These are phyloP conservation scores for Ispidina picta DNA, from an alignment of 2,797 vertebrate genomes.

Conservation along the genomic window DNA sequence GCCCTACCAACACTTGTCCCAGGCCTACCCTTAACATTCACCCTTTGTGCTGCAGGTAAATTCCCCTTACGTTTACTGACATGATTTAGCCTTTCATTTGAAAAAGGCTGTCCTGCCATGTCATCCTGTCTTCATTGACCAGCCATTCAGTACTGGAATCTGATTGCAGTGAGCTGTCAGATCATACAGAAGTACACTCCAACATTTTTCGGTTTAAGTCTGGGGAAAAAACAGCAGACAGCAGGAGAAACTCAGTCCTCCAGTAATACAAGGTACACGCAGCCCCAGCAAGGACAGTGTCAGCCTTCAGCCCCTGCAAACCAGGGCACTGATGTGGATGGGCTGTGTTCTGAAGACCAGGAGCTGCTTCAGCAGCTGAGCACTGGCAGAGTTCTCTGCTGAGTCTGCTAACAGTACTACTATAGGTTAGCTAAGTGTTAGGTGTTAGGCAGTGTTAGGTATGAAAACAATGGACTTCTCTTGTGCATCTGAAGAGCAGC, in stretches of 20 bases:
- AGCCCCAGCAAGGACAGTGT: background rate
- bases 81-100: background rate
- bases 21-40: background rate
- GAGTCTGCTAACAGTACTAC: background rate
- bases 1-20: background rate
- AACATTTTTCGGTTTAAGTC: background rate
- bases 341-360: background rate
- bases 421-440: no score
- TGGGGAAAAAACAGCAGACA: background rate
- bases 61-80: background rate
- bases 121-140: background rate
- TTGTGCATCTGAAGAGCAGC: background rate
- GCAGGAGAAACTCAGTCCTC: background rate
- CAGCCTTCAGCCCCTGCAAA: background rate
- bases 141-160: background rate
- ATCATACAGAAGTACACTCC: background rate
- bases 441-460: no score
- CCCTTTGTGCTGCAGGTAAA: background rate
- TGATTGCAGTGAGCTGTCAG: background rate
- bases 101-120: background rate
- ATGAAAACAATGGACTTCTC: background rate
- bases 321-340: accelerated
- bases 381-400: background rate
- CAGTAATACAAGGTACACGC: background rate
- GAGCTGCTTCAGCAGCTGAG: background rate